Evolutionary conservation across 2,888 invertebrate genomes (phyloP).

Genomic region (Rhaphigaster nebulosa): DNA sequence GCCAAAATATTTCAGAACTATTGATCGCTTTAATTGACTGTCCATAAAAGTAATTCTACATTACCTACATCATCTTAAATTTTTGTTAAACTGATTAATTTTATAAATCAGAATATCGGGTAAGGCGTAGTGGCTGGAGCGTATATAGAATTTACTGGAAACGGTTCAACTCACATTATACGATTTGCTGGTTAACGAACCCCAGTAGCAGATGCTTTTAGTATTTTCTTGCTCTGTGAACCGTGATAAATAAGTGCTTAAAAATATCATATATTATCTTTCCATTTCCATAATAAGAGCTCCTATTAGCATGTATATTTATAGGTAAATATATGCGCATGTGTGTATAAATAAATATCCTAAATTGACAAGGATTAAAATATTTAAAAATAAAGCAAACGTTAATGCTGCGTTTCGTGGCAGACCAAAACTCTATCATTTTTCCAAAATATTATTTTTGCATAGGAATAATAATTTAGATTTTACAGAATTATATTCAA

Average conservation of each 20-base stretch:
- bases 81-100: not conserved
- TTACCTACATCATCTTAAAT: too few relatives aligned
- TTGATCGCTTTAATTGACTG: too few relatives aligned
- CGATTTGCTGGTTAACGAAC: constrained; percentile 36
- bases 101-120: too few relatives aligned
- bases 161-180: not conserved
- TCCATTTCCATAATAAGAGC: not conserved
- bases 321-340: not conserved
- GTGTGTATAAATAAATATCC: not conserved
- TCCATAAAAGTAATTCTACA: too few relatives aligned
- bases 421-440: too few relatives aligned
- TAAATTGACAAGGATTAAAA: too few relatives aligned
- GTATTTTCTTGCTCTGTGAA: constrained; percentile 30
- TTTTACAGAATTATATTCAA: too few relatives aligned
- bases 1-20: too few relatives aligned
- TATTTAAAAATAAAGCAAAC: too few relatives aligned
- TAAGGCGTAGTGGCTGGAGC: not conserved
- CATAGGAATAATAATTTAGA: too few relatives aligned
- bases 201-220: not conserved
- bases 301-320: not conserved
- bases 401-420: too few relatives aligned
- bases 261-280: constrained; percentile 7
- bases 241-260: constrained; percentile 1
- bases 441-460: too few relatives aligned
- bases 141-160: not conserved